phyloP scores from a whole-genome alignment of 1,140 invertebrate species.

The Vanessa tameamea region DNA sequence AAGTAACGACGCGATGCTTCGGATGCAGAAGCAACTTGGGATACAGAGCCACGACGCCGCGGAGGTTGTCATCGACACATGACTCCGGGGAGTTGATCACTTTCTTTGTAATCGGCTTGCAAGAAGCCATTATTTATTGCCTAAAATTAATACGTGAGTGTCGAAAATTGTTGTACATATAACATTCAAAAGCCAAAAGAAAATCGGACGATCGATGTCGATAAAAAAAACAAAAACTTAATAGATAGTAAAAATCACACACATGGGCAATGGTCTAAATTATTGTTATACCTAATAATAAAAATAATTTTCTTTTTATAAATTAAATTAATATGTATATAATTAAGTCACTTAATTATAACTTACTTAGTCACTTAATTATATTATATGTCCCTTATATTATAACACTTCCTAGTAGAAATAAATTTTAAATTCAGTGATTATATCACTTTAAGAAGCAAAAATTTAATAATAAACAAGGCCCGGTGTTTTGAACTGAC shows the following conservation, averaged over 20 bases:
- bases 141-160: background rate
- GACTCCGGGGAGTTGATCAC: slow-evolving; percentile 84
- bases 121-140: slow-evolving; percentile 38
- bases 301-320: too few species aligned
- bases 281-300: too few species aligned
- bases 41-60: slow-evolving; percentile 84
- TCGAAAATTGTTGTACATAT: too few species aligned
- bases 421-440: slow-evolving; percentile 13
- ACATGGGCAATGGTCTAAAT: too few species aligned
- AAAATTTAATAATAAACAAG: slow-evolving; percentile 10
- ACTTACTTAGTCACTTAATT: too few species aligned
- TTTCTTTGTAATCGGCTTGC: slow-evolving; percentile 80
- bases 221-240: too few species aligned
- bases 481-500: slow-evolving; percentile 1
- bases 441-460: background rate
- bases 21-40: slow-evolving; percentile 83
- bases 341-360: too few species aligned
- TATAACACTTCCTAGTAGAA: background rate
- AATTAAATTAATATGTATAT: too few species aligned
- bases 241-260: too few species aligned
- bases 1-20: slow-evolving; percentile 83
- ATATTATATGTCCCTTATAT: too few species aligned
- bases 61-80: slow-evolving; percentile 86
- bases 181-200: too few species aligned
- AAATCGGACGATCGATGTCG: too few species aligned